phyloP scores from a whole-genome alignment of 2,797 vertebrate genomes.

The Tolypeutes matacus region DNA sequence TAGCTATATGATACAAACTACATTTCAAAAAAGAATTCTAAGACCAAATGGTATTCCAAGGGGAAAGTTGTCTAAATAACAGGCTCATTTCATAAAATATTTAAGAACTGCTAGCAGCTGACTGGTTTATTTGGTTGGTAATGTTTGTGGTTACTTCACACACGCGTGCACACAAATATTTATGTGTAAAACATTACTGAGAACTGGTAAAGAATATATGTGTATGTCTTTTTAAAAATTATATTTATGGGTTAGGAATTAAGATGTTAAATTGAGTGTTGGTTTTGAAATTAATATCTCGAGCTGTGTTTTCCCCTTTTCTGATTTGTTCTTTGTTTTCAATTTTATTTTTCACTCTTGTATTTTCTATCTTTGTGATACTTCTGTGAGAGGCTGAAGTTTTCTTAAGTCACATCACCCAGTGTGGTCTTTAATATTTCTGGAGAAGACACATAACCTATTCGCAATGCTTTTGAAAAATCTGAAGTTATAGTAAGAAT shows the following conservation, averaged over 20 bases:
- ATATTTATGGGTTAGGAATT: constrained; percentile 74
- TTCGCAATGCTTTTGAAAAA: constrained; percentile 61
- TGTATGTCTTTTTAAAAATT: constrained; percentile 58
- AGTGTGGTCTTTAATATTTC: constrained; percentile 69
- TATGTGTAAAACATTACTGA: constrained; percentile 64
- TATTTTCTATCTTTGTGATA: constrained; percentile 44
- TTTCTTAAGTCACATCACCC: constrained; percentile 58
- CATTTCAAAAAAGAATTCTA: constrained; percentile 41
- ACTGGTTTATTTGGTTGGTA: constrained; percentile 65
- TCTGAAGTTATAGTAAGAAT: constrained; percentile 65
- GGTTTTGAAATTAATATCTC: constrained; percentile 55
- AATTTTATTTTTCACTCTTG: constrained; percentile 55
- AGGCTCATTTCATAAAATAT: constrained; percentile 32
- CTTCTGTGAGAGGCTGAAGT: constrained; percentile 55
- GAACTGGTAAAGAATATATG: constrained; percentile 54
- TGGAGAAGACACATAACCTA: constrained; percentile 63
- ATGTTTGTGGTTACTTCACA: constrained; percentile 59
- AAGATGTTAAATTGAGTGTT: constrained; percentile 68
- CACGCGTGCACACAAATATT: background rate
- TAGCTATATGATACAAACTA: constrained; percentile 56
- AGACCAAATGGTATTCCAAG: constrained; percentile 55
- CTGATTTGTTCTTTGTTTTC: constrained; percentile 59
- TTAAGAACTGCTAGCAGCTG: constrained; percentile 64
- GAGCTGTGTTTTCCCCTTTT: constrained; percentile 70
- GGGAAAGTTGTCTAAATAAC: constrained; percentile 56